Percentiles rank a stretch among this genome's conserved stretches.
phyloP scores from a whole-genome alignment of 2,888 invertebrate species.

The Catonia carolina region DNA sequence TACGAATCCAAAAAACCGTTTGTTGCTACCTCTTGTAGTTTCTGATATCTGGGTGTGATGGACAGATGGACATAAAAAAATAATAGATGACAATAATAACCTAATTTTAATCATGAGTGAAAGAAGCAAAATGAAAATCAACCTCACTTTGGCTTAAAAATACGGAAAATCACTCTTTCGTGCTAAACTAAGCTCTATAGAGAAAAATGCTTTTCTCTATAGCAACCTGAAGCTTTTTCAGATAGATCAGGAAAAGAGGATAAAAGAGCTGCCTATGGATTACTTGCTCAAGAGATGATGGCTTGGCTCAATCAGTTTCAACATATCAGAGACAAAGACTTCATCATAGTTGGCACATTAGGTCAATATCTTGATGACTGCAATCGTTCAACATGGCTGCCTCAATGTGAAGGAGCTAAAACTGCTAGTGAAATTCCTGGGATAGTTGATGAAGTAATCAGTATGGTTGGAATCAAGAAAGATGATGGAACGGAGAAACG shows the following conservation, averaged over 20 bases:
- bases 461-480: not conserved
- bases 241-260: not conserved
- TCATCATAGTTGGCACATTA: slow-evolving; percentile 1
- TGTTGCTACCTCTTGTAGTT: too few species aligned
- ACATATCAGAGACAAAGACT: not conserved
- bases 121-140: too few species aligned
- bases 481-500: not conserved
- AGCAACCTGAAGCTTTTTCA: not conserved
- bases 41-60: too few species aligned
- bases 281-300: slow-evolving; percentile 4
- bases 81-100: too few species aligned
- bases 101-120: too few species aligned
- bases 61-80: too few species aligned
- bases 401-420: not conserved
- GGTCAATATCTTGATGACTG: not conserved
- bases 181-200: too few species aligned
- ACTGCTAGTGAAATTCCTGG: not conserved
- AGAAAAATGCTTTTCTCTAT: too few species aligned
- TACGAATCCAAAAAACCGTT: too few species aligned
- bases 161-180: too few species aligned
- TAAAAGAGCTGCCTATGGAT: not conserved
- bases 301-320: slow-evolving; percentile 5
- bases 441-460: not conserved
- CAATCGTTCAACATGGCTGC: not conserved
- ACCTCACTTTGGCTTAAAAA: too few species aligned